Conservation (phyloP, 1,140 invertebrate genomes). For the Cydia amplana region DNA sequence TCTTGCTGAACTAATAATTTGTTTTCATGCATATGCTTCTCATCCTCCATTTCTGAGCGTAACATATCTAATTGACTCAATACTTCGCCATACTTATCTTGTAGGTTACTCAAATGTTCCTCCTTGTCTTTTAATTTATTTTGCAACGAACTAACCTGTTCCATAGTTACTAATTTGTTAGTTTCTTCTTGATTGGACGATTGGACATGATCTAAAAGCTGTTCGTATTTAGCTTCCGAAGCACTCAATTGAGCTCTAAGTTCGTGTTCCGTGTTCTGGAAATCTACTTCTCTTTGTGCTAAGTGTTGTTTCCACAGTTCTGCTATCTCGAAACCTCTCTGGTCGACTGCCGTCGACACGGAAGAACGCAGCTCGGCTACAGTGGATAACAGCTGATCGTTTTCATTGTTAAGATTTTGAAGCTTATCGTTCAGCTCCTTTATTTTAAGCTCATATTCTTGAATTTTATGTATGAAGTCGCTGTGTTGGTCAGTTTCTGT, state of each 20-base stretch:
- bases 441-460: constrained; percentile 50
- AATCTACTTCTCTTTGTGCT: constrained; percentile 81
- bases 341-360: constrained; percentile 79
- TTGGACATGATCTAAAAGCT: constrained; percentile 72
- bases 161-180: constrained; percentile 71
- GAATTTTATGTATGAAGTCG: constrained; percentile 50
- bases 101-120: constrained; percentile 65
- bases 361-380: constrained; percentile 71
- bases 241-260: constrained; percentile 70
- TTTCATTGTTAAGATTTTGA: constrained; percentile 65
- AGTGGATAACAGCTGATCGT: constrained; percentile 69
- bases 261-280: constrained; percentile 76
- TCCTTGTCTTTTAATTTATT: constrained; percentile 76
- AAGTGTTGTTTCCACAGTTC: constrained; percentile 84
- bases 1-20: constrained; percentile 71
- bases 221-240: constrained; percentile 77
- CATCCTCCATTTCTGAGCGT: constrained; percentile 70
- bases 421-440: constrained; percentile 55
- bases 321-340: constrained; percentile 82
- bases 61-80: constrained; percentile 72
- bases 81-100: constrained; percentile 63
- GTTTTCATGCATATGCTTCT: constrained; percentile 72
- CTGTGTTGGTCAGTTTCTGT: constrained; percentile 34
- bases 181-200: constrained; percentile 75
- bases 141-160: constrained; percentile 66